A percentile compares a stretch with the other conserved stretches of the same genome.
These are phyloP conservation scores for Wiebesia pumilae DNA, from an alignment of 1,140 invertebrate genomes.

Conservation along the genomic window DNA sequence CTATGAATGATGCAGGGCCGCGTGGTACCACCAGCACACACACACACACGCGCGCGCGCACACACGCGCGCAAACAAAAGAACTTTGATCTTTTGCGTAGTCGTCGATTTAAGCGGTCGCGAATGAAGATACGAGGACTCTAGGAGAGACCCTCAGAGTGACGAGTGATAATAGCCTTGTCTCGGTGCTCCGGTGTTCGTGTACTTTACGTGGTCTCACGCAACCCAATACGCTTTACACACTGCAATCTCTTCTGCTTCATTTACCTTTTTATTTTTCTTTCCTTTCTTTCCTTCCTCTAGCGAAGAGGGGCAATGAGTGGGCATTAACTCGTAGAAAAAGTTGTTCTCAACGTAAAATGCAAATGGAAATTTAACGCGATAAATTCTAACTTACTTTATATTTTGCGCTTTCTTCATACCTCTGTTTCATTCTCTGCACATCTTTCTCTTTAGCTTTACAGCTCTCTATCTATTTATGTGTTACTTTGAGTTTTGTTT, in stretches of 20 bases:
- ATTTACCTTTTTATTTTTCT: not conserved
- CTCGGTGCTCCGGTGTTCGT: not conserved
- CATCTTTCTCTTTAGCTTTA: no score
- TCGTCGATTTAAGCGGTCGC: not conserved
- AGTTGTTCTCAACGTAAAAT: slow-evolving; percentile 53
- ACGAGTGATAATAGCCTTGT: not conserved
- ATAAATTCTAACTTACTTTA: slow-evolving; percentile 38
- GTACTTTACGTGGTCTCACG: not conserved
- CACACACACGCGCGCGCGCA: no score
- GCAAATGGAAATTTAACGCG: slow-evolving; percentile 58
- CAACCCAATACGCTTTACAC: not conserved
- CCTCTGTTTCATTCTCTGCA: no score
- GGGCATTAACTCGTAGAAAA: not conserved
- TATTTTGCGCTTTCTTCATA: no score
- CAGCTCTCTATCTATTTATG: not conserved
- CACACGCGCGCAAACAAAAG: no score
- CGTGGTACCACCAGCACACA: not conserved
- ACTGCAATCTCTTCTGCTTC: slow-evolving; percentile 31
- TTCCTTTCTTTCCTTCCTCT: not conserved
- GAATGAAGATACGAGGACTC: not conserved
- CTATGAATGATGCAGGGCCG: slow-evolving; percentile 63
- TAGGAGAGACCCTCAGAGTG: not conserved
- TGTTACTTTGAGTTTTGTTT: no score
- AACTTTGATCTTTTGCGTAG: slow-evolving; percentile 39
- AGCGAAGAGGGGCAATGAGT: not conserved